phyloP scores from a whole-genome alignment of 2,888 invertebrate species.

The Parnassius orleans region DNA sequence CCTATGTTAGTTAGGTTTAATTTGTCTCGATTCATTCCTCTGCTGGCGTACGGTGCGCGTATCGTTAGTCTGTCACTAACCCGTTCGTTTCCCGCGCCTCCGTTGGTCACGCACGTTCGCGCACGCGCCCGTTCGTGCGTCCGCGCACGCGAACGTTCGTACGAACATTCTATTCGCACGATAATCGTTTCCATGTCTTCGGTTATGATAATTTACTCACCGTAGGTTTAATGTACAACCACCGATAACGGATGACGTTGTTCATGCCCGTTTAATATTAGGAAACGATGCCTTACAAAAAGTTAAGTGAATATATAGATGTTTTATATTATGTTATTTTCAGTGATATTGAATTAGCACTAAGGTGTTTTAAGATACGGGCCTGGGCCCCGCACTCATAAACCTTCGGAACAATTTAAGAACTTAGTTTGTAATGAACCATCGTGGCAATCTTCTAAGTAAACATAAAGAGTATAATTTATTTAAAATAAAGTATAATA shows the following conservation, averaged over 20 bases:
- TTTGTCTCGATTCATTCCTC: conserved; percentile 74
- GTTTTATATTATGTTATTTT: conserved; percentile 77
- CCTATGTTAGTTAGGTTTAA: conserved; percentile 75
- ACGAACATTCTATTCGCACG: conserved; percentile 14
- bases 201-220: conserved; percentile 54
- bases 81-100: conserved; percentile 34
- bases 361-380: conserved; percentile 55
- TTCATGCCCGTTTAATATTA: conserved; percentile 75
- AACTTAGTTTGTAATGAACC: conserved; percentile 78
- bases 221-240: conserved; percentile 72
- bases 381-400: conserved; percentile 60
- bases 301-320: conserved; percentile 76
- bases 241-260: conserved; percentile 68
- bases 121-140: background rate
- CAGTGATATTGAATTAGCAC: conserved; percentile 66
- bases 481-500: conserved; percentile 77
- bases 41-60: conserved; percentile 37
- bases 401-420: conserved; percentile 75
- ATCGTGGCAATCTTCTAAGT: conserved; percentile 77
- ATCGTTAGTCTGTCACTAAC: conserved; percentile 41
- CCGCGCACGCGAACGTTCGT: background rate
- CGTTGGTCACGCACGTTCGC: background rate
- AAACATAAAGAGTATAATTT: conserved; percentile 78
- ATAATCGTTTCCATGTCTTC: conserved; percentile 53
- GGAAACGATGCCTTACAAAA: conserved; percentile 77